Percentiles rank a stretch among this genome's conserved stretches.
phyloP scores from a whole-genome alignment of 2,888 invertebrate species.

The Sepiola atlantica region DNA sequence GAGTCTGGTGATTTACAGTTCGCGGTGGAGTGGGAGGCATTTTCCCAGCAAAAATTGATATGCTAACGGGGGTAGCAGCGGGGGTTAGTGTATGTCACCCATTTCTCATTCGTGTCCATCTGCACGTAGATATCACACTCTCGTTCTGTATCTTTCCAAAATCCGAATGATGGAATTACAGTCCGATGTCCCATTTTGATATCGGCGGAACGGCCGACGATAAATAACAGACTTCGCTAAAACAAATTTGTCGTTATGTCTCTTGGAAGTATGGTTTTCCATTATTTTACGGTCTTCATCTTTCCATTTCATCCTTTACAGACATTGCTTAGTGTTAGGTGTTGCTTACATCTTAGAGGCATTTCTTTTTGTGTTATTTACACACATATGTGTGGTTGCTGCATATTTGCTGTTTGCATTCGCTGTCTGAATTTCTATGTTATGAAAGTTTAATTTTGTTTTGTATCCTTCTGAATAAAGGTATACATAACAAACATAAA shows the following conservation, averaged over 20 bases:
- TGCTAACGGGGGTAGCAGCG: neutral
- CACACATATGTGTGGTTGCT: no score
- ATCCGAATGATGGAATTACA: conserved; percentile 15
- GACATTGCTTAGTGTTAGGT: neutral
- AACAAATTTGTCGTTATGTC: conserved; percentile 32
- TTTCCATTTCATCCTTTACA: neutral
- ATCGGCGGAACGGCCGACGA: neutral
- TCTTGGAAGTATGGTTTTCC: neutral
- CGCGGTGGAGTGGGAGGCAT: no score
- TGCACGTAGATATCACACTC: neutral
- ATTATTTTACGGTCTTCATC: neutral
- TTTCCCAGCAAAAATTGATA: conserved; percentile 5
- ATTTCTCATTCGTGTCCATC: neutral
- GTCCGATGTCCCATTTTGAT: neutral
- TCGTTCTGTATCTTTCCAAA: neutral
- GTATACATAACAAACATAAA: no score
- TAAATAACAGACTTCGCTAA: neutral
- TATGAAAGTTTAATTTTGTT: no score
- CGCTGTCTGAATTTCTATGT: no score
- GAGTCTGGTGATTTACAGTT: neutral
- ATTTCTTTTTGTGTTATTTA: neutral
- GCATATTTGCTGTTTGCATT: no score
- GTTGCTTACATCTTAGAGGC: neutral
- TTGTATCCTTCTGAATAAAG: no score
- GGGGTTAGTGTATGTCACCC: neutral